phyloP scores from a whole-genome alignment of 2,113 vertebrate genomes.

The Scytalopus superciliaris region DNA sequence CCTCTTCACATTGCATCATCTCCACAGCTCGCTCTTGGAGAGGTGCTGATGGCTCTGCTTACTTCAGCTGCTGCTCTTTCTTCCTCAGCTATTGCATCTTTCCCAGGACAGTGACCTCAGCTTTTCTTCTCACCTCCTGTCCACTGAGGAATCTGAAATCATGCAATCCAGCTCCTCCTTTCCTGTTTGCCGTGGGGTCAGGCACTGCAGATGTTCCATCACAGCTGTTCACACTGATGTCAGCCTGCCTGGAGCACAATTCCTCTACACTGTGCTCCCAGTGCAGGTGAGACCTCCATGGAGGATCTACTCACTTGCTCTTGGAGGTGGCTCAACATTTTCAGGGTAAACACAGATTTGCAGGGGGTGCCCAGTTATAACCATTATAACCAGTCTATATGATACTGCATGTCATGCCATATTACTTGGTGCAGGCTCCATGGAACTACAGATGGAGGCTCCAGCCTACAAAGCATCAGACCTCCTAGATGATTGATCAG shows the following conservation, averaged over 20 bases:
- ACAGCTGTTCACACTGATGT: rapidly evolving
- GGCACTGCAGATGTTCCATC: not conserved
- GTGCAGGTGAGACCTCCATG: not conserved
- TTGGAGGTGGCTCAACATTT: not conserved
- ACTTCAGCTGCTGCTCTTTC: not conserved
- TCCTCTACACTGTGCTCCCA: not conserved
- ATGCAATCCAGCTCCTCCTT: not conserved
- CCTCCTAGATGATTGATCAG: not conserved
- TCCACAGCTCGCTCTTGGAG: not conserved
- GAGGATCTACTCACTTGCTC: not conserved
- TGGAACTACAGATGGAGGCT: not conserved
- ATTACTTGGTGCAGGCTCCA: not conserved
- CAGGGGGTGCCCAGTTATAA: not conserved
- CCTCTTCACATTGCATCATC: not conserved
- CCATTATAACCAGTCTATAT: no score
- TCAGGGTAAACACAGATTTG: not conserved
- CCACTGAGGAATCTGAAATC: not conserved
- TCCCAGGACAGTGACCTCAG: not conserved
- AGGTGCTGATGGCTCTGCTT: not conserved
- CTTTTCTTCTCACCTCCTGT: not conserved
- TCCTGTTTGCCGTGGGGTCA: not conserved
- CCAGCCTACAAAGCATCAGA: not conserved
- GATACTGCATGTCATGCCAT: rapidly evolving
- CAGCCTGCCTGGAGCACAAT: not conserved
- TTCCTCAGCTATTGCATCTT: not conserved